Base-by-base conservation (phyloP, 1,140 invertebrate species). In the Temnothorax curvispinosus region DNA sequence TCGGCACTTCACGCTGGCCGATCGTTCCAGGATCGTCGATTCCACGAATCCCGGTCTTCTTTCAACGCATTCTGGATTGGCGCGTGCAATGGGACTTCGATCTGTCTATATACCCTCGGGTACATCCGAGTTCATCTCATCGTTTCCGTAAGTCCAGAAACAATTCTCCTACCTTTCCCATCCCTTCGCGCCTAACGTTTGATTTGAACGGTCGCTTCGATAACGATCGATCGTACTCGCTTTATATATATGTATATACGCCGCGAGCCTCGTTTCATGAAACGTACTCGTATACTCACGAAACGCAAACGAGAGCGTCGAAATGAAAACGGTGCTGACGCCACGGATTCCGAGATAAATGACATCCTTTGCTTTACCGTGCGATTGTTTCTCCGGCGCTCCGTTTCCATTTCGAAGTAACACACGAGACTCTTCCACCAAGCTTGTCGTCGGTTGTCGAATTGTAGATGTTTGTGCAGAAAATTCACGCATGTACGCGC, bases 151-250 rank as follows among this genome's bases (percentile, higher is more conserved):
- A 62, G 18, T 62, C 44, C 27, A n/a, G 58, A 77, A 77, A 77
- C 38, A 69, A 13, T 8, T 50, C 18, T 3, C 21, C n/a, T 13
- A 2, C 21, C 47, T 47, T 9, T 11, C 13, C 38, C 50, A 11
- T 2, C n/a, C 3, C 44, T n/a, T 15, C 65, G 47, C 78, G 47
- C 6, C 52, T 35, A 18, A 21, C 65, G 21, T 69, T 67, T 54
- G 78, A 81, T 81, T 81, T 81, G 38, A 82, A 82, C 52, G 38
- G 44, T 58, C 67, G 38, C 78, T 82, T 58, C 38, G 67, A 72
- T 41, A 74, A 72, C 27, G 80, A 74, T 58, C 80, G 67, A 56
- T 72, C 80, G 67, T 13, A 62, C 27, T 32, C 27, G 9, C 27
- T 27, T 32, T 44, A 41, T 7, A 38, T 18, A 9, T 32, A 11